Evolutionary conservation across 2,797 vertebrate genomes (phyloP), one percentile per base, ranked within the genome.

Genomic region (Dipus sagitta): DNA sequence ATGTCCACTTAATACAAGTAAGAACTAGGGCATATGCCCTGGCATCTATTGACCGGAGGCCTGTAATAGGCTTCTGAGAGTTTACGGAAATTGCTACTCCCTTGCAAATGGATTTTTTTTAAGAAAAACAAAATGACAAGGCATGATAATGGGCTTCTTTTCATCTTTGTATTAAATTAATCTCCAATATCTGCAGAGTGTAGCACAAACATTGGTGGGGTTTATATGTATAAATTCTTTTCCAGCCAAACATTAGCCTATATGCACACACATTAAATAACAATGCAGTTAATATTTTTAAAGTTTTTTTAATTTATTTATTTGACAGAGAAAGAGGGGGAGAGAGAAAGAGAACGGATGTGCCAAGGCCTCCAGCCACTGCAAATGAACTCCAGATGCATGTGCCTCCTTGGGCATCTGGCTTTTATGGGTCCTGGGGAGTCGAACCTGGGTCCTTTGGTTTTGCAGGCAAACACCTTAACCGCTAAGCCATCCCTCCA

Each of bases 1-100:
- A 86, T n/a, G 30, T 94, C 83, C 85, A 70, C 85, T 92, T 91
- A 71, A 86, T 94, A 91, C 91, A 70, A 81, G 47, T 28, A 88
- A 38, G 68, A 94, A 91, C 26, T 82, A 64, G 70, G 26, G 13
- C 62, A 24, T 4, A 3, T 30, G 47, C 23, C 52, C 65, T 42
- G 47, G 74, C 80, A 83, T 34, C 30, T 62, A 60, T 70, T 75
- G 77, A 91, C 26, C 71, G 74, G 26, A 87, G 77, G n/a, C 32
- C 47, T 17, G 13, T 26, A 74, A 95, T 15, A 15, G 62, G 28
- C 24, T 91, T 77, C 60, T 10, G 28, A 82, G 91, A 81, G 71
- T 83, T 91, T 87, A 81, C 65, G 30, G 86, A 95, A 93, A 96
- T 82, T 58, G 23, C 79, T 79, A 15, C 20, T 94, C 26, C 32